Percentiles rank a stretch among this genome's conserved stretches.
Conservation (phyloP, 1,140 invertebrate genomes). For the Atta texana region DNA sequence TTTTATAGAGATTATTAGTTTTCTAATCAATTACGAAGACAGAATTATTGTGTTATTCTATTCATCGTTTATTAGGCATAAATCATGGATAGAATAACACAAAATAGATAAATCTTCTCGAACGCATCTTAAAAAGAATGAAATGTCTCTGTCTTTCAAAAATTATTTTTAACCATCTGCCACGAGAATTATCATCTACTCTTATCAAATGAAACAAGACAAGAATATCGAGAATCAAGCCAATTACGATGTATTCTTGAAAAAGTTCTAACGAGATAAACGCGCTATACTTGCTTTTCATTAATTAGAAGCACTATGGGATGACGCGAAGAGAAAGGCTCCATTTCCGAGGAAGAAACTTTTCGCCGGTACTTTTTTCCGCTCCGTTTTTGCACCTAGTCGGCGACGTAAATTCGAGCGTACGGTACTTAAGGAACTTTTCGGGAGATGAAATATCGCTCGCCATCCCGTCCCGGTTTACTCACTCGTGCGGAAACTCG, state of each 20-base stretch:
- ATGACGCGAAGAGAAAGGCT: neutral
- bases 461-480: constrained; percentile 8
- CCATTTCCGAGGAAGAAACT: constrained; percentile 38
- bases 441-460: constrained; percentile 64
- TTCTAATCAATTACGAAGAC: no score
- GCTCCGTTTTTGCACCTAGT: constrained; percentile 30
- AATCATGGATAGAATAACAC: no score
- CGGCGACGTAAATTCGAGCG: constrained; percentile 50
- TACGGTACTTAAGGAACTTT: constrained; percentile 62
- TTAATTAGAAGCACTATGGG: constrained; percentile 47
- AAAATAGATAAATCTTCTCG: no score
- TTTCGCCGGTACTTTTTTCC: constrained; percentile 25
- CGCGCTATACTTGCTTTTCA: constrained; percentile 48
- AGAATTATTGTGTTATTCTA: no score
- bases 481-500: constrained; percentile 35
- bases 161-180: neutral
- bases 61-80: no score
- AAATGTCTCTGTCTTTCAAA: neutral
- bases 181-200: neutral
- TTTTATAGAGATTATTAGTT: no score
- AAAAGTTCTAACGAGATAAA: constrained; percentile 54
- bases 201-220: neutral
- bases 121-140: neutral
- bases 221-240: constrained; percentile 27
- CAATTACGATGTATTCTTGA: constrained; percentile 16